Conservation (phyloP, 2,113 vertebrate species). For the Blennius ocellaris region DNA sequence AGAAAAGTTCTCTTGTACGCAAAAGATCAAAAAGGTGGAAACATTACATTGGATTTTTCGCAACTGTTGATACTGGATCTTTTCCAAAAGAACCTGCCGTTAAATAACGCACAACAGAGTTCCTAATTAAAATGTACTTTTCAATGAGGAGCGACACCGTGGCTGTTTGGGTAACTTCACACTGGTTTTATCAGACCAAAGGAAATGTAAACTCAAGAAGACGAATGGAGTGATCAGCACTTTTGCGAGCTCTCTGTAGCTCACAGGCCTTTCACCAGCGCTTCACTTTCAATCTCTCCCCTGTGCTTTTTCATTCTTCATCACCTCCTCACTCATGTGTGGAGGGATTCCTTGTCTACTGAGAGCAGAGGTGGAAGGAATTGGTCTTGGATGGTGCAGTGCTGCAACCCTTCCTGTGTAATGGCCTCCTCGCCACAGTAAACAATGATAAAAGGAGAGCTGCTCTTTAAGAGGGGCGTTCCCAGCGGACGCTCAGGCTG, state of each 20-base stretch:
- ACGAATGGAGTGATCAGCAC: too few relatives aligned
- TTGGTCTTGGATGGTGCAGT: conserved; percentile 9
- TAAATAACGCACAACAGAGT: too few relatives aligned
- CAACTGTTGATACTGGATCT: too few relatives aligned
- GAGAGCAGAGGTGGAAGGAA: conserved; percentile 19
- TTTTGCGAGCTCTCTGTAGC: neutral
- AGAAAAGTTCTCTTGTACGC: too few relatives aligned
- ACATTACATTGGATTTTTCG: too few relatives aligned
- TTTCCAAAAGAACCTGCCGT: too few relatives aligned
- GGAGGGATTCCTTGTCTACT: conserved; percentile 5
- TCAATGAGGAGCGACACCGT: too few relatives aligned
- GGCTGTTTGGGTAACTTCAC: too few relatives aligned
- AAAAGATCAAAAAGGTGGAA: too few relatives aligned
- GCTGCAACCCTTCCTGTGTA: conserved; percentile 17
- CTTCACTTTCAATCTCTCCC: neutral
- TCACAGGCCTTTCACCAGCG: conserved; percentile 6
- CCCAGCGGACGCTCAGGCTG: conserved; percentile 36
- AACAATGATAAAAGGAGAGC: conserved; percentile 51
- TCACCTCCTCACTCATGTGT: conserved; percentile 29
- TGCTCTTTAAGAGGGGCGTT: neutral
- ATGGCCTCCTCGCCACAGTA: conserved; percentile 28
- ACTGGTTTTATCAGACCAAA: too few relatives aligned
- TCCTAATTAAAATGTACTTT: too few relatives aligned
- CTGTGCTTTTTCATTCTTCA: conserved; percentile 34
- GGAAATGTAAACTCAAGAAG: too few relatives aligned